Percentiles rank a stretch among this genome's conserved stretches.
These are phyloP conservation scores for Nycticebus coucang DNA, from an alignment of 2,113 vertebrate genomes.

Conservation along the genomic window DNA sequence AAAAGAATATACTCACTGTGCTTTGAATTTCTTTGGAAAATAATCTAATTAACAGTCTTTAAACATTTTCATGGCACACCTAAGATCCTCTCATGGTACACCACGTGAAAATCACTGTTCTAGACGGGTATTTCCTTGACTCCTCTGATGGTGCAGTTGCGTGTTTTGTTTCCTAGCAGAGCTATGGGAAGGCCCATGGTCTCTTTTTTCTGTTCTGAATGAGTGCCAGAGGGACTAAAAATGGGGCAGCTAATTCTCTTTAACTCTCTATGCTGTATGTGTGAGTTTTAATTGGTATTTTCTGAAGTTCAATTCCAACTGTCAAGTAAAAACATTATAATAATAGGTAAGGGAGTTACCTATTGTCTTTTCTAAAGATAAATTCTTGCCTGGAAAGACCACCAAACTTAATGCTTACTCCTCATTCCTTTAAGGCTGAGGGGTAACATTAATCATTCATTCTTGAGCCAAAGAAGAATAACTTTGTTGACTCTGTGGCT, in stretches of 20 bases:
- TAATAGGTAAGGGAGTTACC: neutral
- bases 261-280: neutral
- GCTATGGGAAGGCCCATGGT: neutral
- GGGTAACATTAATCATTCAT: neutral
- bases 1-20: too few species aligned
- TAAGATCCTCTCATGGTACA: too few species aligned
- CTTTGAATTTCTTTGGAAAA: too few species aligned
- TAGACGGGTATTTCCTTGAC: neutral
- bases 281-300: constrained; percentile 26
- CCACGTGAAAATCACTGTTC: neutral
- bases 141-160: neutral
- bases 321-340: constrained; percentile 14
- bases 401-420: neutral
- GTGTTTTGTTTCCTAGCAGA: constrained; percentile 26
- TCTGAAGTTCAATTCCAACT: neutral
- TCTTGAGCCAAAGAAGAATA: neutral
- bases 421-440: neutral
- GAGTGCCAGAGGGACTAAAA: neutral
- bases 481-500: neutral
- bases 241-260: neutral
- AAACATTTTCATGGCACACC: too few species aligned
- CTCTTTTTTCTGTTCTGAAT: neutral
- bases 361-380: neutral
- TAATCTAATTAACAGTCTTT: too few species aligned
- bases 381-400: neutral